Evolutionary conservation across 2,113 vertebrate genomes (phyloP), one percentile per base, ranked within the genome.

Genomic region (Excalfactoria chinensis): DNA sequence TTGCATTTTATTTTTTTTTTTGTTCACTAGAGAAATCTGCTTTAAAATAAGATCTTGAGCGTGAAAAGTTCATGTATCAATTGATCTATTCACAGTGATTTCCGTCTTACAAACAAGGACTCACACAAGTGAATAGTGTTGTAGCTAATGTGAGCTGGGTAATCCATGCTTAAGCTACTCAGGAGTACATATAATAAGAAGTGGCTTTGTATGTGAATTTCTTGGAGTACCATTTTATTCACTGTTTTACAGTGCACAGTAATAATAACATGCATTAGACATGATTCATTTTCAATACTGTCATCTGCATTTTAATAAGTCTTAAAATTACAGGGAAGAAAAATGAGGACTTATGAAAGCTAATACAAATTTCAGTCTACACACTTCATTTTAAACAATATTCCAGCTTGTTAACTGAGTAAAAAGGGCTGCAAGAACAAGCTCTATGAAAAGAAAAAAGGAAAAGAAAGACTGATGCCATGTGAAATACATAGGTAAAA

Each of bases 231-330:
- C 20, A 32, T 78, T 84, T 87, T 78, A 74, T 73, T 78, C 69
- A 68, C 20, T 71, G 85, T 58, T 89, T 87, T 73, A 89, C 51
- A 95, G 44, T 1, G 0, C 20, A 59, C 11, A 51, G 62, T 60
- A 73, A 73, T 80, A 91, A 84, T 82, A 78, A 84, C 87, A 82
- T 44, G 28, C 46, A 88, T 91, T 78, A 91, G 46, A 28, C 41
- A 68, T 59, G 46, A 89, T 82, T 91, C 46, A 84, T 84, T 95
- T 77, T 60, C 60, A 73, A 7, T 62, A 77, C 55, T 68, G 40
- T 84, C 69, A 89, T 66, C 55, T 89, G 56, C 88, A 95, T 87
- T 87, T 84, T 78, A 92, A 67, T 92, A 77, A 80, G 66, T 58
- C 43, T 59, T 62, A 68, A 90, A 85, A 85, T 88, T 90, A 81